Conservation (phyloP, 1,140 invertebrate species). For the Lerema accius region DNA sequence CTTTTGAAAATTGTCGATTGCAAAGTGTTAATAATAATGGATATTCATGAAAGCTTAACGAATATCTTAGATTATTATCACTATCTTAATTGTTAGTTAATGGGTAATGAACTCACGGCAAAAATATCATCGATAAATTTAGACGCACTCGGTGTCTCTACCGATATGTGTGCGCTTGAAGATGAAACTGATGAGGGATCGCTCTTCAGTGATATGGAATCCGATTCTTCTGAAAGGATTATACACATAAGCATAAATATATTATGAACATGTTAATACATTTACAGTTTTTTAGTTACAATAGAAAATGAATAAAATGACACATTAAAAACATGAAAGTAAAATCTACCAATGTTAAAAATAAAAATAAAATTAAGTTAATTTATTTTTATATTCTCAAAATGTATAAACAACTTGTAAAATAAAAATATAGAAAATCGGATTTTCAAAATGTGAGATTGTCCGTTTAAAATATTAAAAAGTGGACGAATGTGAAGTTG, state of each 20-base stretch:
- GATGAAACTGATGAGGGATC: slow-evolving; percentile 53
- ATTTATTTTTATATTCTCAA: no score
- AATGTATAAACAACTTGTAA: no score
- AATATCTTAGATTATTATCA: no score
- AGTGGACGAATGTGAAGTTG: no score
- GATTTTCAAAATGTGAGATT: no score
- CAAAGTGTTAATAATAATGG: no score
- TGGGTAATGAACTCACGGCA: slow-evolving; percentile 67
- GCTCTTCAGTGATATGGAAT: slow-evolving; percentile 59
- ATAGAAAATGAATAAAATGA: background rate
- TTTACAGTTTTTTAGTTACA: background rate
- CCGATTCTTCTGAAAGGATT: slow-evolving; percentile 54
- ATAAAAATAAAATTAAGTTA: no score
- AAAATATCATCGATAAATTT: slow-evolving; percentile 72
- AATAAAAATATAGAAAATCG: no score
- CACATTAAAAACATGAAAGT: background rate
- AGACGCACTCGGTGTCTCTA: slow-evolving; percentile 67
- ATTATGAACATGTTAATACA: background rate
- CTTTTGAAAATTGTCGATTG: no score
- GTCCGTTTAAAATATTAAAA: no score
- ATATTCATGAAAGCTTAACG: no score
- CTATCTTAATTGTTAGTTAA: slow-evolving; percentile 32
- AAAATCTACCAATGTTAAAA: no score
- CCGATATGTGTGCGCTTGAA: slow-evolving; percentile 60
- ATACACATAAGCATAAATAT: background rate